Conservation (phyloP, 2,113 vertebrate genomes). For the Myotis brandtii region DNA sequence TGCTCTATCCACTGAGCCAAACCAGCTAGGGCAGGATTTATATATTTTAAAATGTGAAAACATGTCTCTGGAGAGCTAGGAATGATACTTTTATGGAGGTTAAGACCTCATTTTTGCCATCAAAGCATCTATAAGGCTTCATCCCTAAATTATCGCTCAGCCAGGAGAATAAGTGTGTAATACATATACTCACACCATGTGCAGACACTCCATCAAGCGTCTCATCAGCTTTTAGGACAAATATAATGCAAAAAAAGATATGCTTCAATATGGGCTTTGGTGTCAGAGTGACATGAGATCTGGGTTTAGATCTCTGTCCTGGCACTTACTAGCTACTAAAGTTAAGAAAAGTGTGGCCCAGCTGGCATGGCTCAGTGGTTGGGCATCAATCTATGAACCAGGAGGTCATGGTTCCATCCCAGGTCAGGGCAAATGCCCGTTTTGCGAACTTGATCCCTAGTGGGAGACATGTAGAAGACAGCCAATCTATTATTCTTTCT, state of each 20-base stretch:
- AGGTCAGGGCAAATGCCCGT: no score
- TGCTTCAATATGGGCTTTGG: background rate
- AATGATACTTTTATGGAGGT: background rate
- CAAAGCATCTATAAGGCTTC: accelerated
- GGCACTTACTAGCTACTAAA: background rate
- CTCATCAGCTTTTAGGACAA: background rate
- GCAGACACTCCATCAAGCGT: background rate
- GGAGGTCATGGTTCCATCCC: no score
- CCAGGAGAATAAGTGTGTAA: no score
- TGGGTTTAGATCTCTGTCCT: background rate
- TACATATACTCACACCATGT: background rate
- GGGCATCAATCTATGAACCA: no score
- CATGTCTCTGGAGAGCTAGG: background rate
- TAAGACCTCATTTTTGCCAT: background rate
- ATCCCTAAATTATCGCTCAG: background rate
- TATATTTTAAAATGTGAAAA: background rate
- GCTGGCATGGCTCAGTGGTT: no score
- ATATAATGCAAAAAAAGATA: background rate
- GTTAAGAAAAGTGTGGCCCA: no score
- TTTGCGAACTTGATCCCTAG: no score
- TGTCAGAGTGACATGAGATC: background rate
- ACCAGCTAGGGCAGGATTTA: background rate
- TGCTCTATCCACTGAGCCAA: no score
- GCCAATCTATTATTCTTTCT: no score
- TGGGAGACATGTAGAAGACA: no score